Conservation (phyloP, 2,113 vertebrate genomes). For the Gymnogyps californianus region DNA sequence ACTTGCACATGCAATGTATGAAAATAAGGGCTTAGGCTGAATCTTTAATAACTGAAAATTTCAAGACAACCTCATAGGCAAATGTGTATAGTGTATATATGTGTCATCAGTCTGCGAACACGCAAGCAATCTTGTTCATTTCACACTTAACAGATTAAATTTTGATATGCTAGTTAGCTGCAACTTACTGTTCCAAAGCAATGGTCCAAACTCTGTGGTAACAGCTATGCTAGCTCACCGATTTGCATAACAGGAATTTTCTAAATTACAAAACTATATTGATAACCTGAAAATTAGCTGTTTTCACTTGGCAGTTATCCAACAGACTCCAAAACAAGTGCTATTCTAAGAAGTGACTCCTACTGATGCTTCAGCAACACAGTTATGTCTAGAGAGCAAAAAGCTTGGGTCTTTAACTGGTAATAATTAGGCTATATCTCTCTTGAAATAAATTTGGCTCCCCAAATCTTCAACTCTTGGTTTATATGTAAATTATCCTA, state of each 20-base stretch:
- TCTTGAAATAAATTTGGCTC: neutral
- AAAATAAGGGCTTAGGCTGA: neutral
- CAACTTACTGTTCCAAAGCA: neutral
- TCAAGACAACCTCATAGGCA: neutral
- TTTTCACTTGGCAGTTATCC: neutral
- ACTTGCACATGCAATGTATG: neutral
- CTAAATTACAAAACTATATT: neutral
- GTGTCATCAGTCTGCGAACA: neutral
- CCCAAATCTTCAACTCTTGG: neutral
- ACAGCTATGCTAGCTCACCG: neutral
- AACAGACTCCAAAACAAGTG: neutral
- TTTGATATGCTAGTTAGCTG: neutral
- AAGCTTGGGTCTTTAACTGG: neutral
- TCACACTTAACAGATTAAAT: neutral
- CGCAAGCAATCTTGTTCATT: neutral
- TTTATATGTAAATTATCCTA: neutral
- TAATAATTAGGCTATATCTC: neutral
- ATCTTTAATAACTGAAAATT: neutral
- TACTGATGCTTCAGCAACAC: neutral
- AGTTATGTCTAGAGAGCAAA: neutral
- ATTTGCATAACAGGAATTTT: neutral
- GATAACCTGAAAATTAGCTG: neutral
- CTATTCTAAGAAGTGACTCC: neutral
- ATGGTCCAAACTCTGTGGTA: neutral
- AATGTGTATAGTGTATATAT: rapidly evolving